Evolutionary conservation across 2,113 vertebrate genomes (phyloP).

Genomic region (Pseudorectes ferrugineus): DNA sequence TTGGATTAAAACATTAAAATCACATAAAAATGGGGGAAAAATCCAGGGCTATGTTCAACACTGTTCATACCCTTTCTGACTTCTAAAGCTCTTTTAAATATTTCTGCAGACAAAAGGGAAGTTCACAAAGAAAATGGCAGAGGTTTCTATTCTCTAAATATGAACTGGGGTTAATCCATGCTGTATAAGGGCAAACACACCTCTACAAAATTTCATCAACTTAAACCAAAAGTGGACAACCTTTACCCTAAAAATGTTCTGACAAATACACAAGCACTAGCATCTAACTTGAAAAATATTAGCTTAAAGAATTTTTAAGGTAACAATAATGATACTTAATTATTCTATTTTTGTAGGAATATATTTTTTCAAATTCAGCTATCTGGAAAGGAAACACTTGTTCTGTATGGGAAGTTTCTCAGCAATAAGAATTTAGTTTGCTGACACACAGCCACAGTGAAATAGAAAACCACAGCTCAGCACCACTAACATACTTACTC

Average conservation of each 20-base stretch:
- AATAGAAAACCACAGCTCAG: not conserved
- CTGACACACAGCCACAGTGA: not conserved
- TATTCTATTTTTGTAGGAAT: not conserved
- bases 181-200: not conserved
- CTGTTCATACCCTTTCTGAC: not conserved
- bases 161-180: not conserved
- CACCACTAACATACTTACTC: slow-evolving; percentile 78
- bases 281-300: not conserved
- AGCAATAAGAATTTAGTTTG: not conserved
- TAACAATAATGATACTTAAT: not conserved
- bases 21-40: accelerated
- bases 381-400: not conserved
- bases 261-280: not conserved
- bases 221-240: not conserved
- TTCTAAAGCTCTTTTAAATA: not conserved
- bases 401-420: not conserved
- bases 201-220: not conserved
- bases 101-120: not conserved
- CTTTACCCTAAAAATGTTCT: not conserved
- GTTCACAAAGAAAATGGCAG: not conserved
- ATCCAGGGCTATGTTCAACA: not conserved
- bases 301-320: not conserved
- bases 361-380: not conserved
- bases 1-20: not conserved
- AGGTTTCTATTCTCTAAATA: not conserved